Evolutionary conservation across 1,140 invertebrate species (phyloP).

Genomic region (Calosoma granatense): DNA sequence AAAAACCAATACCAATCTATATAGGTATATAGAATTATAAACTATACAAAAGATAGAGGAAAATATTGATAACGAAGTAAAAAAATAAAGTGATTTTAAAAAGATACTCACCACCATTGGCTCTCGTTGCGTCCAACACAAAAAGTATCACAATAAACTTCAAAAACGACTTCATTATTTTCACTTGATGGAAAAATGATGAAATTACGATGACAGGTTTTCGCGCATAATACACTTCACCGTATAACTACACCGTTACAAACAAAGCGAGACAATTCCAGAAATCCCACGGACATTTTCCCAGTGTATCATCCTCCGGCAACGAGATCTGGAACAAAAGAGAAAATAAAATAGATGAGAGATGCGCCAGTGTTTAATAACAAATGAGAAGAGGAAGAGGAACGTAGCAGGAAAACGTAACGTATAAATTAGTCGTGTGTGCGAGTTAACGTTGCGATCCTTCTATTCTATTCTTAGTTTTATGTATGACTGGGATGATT

Average conservation of each 20-base stretch:
- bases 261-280: not conserved
- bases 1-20: too few relatives aligned
- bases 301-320: not conserved
- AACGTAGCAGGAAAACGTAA: not conserved
- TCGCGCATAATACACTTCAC: conserved; percentile 3
- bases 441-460: not conserved
- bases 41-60: too few relatives aligned
- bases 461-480: not conserved
- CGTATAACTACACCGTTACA: not conserved
- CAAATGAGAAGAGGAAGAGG: not conserved
- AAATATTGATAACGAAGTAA: not conserved
- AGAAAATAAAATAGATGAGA: not conserved
- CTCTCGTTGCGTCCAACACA: not conserved
- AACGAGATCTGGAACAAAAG: not conserved
- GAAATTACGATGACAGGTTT: not conserved
- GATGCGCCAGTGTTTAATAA: not conserved
- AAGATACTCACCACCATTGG: not conserved
- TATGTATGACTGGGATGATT: not conserved
- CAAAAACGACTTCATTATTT: conserved; percentile 6
- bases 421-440: conserved; percentile 1
- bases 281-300: not conserved
- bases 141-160: not conserved
- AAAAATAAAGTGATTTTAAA: not conserved
- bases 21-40: too few relatives aligned
- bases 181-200: conserved; percentile 4